These are phyloP conservation scores for Melitaea cinxia DNA, from an alignment of 1,140 invertebrate genomes.

Conservation along the genomic window DNA sequence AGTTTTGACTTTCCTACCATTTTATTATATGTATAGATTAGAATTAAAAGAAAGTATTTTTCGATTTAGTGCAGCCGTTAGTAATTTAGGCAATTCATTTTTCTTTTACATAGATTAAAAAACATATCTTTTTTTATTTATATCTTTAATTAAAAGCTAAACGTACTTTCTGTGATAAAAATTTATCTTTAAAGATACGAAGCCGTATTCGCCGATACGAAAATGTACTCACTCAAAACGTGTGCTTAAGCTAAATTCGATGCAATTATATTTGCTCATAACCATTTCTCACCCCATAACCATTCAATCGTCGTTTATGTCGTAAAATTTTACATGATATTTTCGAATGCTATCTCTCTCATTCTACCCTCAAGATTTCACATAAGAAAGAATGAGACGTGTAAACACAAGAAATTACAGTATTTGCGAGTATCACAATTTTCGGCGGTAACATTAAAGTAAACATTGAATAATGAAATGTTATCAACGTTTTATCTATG, in stretches of 20 bases:
- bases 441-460: conserved; percentile 57
- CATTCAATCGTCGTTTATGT: conserved; percentile 53
- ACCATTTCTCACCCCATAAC: conserved; percentile 35
- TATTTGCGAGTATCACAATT: conserved; percentile 59
- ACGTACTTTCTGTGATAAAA: too few relatives aligned
- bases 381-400: conserved; percentile 35
- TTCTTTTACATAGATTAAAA: too few relatives aligned
- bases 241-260: neutral
- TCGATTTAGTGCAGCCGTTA: too few relatives aligned
- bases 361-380: conserved; percentile 19
- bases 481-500: conserved; percentile 30
- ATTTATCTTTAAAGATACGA: too few relatives aligned
- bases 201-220: too few relatives aligned
- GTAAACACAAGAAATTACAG: conserved; percentile 34
- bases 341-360: conserved; percentile 46
- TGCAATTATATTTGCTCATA: neutral
- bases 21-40: too few relatives aligned
- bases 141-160: too few relatives aligned
- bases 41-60: too few relatives aligned
- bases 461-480: conserved; percentile 51
- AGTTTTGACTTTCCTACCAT: too few relatives aligned
- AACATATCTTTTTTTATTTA: too few relatives aligned
- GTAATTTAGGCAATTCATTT: too few relatives aligned
- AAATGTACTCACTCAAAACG: too few relatives aligned
- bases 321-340: conserved; percentile 69